phyloP scores from a whole-genome alignment of 2,888 invertebrate species.

The Ichneumoninae sp. region DNA sequence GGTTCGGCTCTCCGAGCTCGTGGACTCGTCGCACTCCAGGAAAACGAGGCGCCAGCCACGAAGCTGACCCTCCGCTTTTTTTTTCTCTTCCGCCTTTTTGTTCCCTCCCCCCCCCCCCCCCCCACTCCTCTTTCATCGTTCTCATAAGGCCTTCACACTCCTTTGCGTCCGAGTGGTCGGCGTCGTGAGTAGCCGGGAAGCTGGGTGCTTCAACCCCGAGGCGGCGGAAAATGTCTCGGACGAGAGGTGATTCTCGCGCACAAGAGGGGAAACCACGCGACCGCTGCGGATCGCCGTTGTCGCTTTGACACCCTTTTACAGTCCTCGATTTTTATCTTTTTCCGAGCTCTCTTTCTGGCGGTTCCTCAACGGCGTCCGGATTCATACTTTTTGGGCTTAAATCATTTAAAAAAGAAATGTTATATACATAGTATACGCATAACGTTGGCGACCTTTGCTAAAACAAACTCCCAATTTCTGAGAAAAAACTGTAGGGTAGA shows the following conservation, averaged over 20 bases:
- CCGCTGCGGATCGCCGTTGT: conserved; percentile 9
- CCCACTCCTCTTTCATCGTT: conserved; percentile 13
- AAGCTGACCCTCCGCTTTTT: conserved; percentile 16
- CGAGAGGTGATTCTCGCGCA: conserved; percentile 30
- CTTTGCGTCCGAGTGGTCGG: conserved; percentile 37
- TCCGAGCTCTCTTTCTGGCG: conserved; percentile 10
- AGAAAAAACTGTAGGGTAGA: background rate
- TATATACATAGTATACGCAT: background rate
- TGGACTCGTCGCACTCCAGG: conserved; percentile 25
- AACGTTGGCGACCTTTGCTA: background rate
- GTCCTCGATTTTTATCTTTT: conserved; percentile 35
- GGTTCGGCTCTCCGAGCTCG: conserved; percentile 25
- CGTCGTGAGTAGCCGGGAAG: conserved; percentile 41
- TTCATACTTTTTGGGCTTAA: background rate
- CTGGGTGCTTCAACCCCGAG: conserved; percentile 43
- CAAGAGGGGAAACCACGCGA: conserved; percentile 39
- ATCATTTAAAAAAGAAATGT: no score
- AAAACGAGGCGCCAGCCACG: conserved; percentile 34
- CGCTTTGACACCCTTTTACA: conserved; percentile 27
- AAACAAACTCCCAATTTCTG: background rate
- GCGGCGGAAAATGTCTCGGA: conserved; percentile 48
- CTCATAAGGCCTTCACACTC: conserved; percentile 46
- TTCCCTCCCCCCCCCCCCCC: background rate
- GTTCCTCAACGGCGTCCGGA: background rate
- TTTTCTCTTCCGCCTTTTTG: conserved; percentile 11